Conservation (phyloP, 2,797 vertebrate species). For the Alfaro cultratus region DNA sequence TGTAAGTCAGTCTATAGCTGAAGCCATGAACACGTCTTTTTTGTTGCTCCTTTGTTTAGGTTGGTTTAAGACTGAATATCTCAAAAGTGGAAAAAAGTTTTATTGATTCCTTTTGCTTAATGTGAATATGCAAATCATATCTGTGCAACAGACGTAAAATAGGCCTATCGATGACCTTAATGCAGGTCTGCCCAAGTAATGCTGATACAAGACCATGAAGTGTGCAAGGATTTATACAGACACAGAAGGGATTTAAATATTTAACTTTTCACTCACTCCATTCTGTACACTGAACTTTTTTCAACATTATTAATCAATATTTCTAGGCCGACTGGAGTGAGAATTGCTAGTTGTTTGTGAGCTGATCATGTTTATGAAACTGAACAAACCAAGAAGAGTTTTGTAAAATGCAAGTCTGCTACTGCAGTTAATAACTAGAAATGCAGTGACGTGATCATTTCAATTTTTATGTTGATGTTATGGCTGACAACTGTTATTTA, state of each 20-base stretch:
- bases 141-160: not conserved
- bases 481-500: not conserved
- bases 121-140: not conserved
- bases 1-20: not conserved
- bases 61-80: not conserved
- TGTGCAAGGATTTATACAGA: constrained; percentile 19
- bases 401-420: not conserved
- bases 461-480: not conserved
- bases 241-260: constrained; percentile 10
- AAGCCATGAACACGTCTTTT: not conserved
- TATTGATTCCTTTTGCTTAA: not conserved
- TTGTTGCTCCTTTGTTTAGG: not conserved
- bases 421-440: not conserved
- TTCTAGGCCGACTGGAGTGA: not conserved
- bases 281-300: not conserved
- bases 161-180: not conserved
- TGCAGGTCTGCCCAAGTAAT: constrained; percentile 25
- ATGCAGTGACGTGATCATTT: not conserved
- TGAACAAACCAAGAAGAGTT: not conserved
- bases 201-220: not conserved
- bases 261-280: not conserved
- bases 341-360: not conserved
- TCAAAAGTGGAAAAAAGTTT: not conserved
- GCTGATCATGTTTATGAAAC: not conserved
- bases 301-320: not conserved